Conservation (phyloP, 2,113 vertebrate genomes). For the Thinocorus orbignyianus region DNA sequence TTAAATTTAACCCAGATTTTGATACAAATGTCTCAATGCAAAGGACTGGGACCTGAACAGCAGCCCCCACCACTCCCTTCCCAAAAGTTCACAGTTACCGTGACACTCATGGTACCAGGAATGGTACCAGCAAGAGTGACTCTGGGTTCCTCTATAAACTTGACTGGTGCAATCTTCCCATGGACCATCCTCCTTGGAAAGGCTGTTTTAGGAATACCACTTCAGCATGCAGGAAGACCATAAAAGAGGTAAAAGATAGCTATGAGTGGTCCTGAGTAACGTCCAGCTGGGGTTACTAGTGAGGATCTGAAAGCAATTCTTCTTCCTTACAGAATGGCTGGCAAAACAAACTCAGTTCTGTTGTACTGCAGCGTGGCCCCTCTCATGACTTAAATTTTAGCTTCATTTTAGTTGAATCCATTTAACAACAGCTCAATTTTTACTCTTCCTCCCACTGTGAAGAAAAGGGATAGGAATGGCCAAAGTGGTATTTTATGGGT, state of each 20-base stretch:
- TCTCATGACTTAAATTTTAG: background rate
- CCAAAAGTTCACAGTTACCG: background rate
- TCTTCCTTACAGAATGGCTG: fast-evolving
- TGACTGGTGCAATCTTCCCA: fast-evolving
- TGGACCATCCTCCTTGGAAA: background rate
- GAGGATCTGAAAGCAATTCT: background rate
- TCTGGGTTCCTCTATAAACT: background rate
- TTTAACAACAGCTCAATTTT: background rate
- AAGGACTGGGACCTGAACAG: background rate
- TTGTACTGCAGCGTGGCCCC: fast-evolving
- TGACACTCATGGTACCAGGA: background rate
- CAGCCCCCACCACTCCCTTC: fast-evolving
- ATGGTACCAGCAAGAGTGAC: background rate
- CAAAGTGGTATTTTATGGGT: background rate
- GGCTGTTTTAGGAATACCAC: background rate
- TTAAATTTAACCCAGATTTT: background rate
- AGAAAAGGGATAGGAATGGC: background rate
- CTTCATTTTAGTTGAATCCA: background rate
- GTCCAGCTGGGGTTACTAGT: background rate
- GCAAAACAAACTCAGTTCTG: background rate
- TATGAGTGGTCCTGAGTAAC: background rate
- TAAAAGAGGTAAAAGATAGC: background rate
- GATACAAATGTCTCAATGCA: background rate
- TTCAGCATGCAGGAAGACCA: background rate
- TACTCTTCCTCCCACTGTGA: background rate